Conservation (phyloP, 2,888 invertebrate genomes). For the Drosophila neoperkinsi region DNA sequence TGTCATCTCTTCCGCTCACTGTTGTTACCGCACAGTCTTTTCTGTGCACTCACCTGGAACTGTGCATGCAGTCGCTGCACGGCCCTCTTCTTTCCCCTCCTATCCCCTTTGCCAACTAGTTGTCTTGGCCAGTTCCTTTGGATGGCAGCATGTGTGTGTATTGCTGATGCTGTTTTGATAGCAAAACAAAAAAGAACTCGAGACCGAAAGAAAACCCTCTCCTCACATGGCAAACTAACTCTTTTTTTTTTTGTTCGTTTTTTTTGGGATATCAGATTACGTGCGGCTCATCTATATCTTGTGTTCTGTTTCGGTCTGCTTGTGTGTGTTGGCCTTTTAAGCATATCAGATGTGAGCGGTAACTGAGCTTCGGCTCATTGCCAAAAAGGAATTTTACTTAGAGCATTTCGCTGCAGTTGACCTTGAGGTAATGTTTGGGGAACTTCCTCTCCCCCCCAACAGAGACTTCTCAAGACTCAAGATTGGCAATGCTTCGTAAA, state of each 20-base stretch:
- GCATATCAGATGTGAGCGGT: constrained; percentile 72
- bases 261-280: constrained; percentile 72
- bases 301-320: constrained; percentile 36
- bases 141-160: constrained; percentile 19
- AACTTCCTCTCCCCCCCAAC: not conserved
- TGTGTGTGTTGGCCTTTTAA: constrained; percentile 40
- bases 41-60: constrained; percentile 63
- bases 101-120: constrained; percentile 13
- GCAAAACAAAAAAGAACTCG: constrained; percentile 44
- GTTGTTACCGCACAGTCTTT: constrained; percentile 49
- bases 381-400: constrained; percentile 42
- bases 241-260: constrained; percentile 32
- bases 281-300: constrained; percentile 61
- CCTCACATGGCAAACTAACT: constrained; percentile 64
- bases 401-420: constrained; percentile 42
- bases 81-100: not conserved
- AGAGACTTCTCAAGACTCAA: constrained; percentile 16
- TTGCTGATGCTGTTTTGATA: constrained; percentile 59
- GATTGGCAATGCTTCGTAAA: constrained; percentile 13
- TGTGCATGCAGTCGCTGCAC: constrained; percentile 27
- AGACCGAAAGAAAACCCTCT: constrained; percentile 37
- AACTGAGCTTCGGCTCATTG: constrained; percentile 30
- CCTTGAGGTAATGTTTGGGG: constrained; percentile 46
- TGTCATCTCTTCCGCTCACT: constrained; percentile 61
- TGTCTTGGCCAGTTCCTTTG: constrained; percentile 26